phyloP scores from a whole-genome alignment of 2,113 vertebrate species.

The Dermatemys mawii region DNA sequence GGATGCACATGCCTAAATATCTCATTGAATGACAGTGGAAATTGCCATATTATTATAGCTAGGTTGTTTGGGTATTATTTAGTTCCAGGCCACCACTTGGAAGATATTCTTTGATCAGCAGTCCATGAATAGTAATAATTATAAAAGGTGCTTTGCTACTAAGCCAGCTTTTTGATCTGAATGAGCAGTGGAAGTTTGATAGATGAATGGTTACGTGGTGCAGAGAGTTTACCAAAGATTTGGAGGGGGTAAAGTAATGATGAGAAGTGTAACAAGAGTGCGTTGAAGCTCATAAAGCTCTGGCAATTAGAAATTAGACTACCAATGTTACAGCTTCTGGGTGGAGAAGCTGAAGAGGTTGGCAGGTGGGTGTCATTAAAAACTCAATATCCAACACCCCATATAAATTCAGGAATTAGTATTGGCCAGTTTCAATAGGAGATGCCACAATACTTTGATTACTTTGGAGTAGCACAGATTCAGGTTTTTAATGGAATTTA shows the following conservation, averaged over 20 bases:
- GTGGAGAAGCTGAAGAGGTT: constrained; percentile 5
- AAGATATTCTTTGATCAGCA: neutral
- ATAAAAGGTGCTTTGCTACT: neutral
- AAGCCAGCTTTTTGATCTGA: neutral
- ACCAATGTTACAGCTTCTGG: neutral
- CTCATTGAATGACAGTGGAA: neutral
- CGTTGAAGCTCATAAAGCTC: neutral
- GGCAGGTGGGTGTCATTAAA: constrained; percentile 14
- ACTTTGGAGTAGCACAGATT: neutral
- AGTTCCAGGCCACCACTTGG: neutral
- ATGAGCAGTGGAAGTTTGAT: neutral
- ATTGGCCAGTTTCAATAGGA: neutral
- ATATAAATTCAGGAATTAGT: neutral
- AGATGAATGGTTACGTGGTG: neutral
- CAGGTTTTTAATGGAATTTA: constrained; percentile 2
- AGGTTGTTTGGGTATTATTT: neutral
- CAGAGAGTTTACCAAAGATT: neutral
- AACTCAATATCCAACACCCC: neutral
- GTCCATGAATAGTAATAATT: neutral
- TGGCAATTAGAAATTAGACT: neutral
- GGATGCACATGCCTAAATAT: neutral
- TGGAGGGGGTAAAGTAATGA: neutral
- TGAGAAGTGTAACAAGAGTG: neutral
- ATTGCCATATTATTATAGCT: neutral
- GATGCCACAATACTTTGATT: fast-evolving